Evolutionary conservation across 2,797 vertebrate genomes (phyloP).

Genomic region (Brachyrhaphis roseni): DNA sequence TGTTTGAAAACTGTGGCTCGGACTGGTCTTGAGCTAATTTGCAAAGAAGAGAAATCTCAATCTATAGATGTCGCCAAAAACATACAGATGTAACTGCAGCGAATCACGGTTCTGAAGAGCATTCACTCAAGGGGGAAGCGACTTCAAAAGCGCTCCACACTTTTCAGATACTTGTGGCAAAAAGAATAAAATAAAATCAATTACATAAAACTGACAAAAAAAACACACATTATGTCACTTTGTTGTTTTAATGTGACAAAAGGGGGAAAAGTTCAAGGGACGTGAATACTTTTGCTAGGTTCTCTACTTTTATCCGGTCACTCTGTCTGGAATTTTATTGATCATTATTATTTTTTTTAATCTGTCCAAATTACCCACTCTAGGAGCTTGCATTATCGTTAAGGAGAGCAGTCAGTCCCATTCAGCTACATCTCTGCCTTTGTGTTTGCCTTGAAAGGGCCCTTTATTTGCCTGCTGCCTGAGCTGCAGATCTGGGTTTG

Average conservation of each 20-base stretch:
- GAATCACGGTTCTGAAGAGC: neutral
- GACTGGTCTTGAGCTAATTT: neutral
- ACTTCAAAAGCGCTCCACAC: neutral
- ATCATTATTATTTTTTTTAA: too few relatives aligned
- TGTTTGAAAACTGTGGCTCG: neutral
- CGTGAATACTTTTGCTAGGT: neutral
- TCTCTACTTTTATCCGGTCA: neutral
- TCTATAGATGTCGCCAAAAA: neutral
- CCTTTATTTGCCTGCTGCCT: slow-evolving; percentile 54
- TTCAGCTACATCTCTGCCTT: slow-evolving; percentile 61
- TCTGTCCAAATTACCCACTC: slow-evolving; percentile 26
- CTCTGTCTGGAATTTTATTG: neutral
- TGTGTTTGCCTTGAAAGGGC: slow-evolving; percentile 64
- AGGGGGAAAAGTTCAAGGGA: neutral
- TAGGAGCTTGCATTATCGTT: slow-evolving; percentile 43
- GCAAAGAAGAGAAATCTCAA: neutral
- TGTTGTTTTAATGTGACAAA: neutral
- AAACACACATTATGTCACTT: neutral
- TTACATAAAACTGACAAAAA: neutral
- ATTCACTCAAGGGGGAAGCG: neutral
- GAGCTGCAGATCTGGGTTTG: slow-evolving; percentile 61
- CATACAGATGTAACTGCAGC: neutral
- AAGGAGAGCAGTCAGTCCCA: slow-evolving; percentile 37
- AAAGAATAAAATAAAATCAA: neutral
- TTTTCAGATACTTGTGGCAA: neutral